A percentile compares a stretch with the other conserved stretches of the same genome.
These are phyloP conservation scores for Micropoecilia bifurca DNA, from an alignment of 2,797 vertebrate genomes.

Conservation along the genomic window DNA sequence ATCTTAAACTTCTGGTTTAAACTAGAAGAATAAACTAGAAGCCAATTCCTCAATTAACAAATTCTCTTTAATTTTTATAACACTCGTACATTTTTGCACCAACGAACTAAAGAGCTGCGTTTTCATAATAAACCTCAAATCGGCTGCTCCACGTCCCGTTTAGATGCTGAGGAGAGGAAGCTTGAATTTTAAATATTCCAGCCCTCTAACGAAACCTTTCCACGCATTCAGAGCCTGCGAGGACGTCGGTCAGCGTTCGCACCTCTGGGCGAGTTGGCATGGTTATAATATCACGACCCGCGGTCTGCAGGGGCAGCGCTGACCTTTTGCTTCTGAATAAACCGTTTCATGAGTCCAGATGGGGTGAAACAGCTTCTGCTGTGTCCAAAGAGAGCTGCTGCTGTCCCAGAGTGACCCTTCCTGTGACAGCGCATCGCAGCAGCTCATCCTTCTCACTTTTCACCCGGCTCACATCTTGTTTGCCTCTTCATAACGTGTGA, in stretches of 20 bases:
- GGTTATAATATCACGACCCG: conserved; percentile 54
- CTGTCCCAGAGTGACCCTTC: conserved; percentile 43
- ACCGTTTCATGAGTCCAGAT: conserved; percentile 66
- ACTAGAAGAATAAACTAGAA: not conserved
- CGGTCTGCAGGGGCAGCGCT: conserved; percentile 50
- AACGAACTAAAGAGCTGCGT: conserved; percentile 7
- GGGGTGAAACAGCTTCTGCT: conserved; percentile 29
- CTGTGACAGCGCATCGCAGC: conserved; percentile 16
- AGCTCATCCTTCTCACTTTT: conserved; percentile 40
- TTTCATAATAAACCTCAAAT: conserved; percentile 16
- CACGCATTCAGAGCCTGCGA: conserved; percentile 36
- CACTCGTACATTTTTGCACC: not conserved
- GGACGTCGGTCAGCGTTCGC: conserved; percentile 23
- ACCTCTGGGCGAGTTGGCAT: conserved; percentile 60
- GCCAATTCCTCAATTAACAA: not conserved
- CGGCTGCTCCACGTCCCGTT: conserved; percentile 27
- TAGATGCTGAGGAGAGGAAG: conserved; percentile 15
- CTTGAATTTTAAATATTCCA: conserved; percentile 23
- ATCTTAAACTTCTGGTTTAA: not conserved
- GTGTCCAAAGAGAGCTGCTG: conserved; percentile 14
- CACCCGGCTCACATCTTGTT: conserved; percentile 45
- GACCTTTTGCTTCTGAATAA: conserved; percentile 80
- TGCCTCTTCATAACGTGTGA: conserved; percentile 54
- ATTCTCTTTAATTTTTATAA: not conserved
- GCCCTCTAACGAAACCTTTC: conserved; percentile 40